Evolutionary conservation across 2,113 vertebrate genomes (phyloP), one percentile per base, ranked within the genome.

Genomic region (Chunga burmeisteri): DNA sequence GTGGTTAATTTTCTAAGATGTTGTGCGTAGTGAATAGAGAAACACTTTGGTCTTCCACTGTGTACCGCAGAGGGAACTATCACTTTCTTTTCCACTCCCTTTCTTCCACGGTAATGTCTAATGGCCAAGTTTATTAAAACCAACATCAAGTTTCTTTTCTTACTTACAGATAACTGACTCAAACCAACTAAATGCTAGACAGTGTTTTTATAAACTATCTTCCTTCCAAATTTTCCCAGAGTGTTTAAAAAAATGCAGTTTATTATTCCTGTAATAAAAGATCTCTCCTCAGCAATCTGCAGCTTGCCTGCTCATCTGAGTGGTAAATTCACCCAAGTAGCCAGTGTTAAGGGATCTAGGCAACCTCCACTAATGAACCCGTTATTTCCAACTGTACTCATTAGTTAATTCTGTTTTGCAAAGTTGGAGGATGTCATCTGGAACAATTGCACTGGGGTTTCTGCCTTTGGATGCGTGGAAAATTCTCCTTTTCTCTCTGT

Each of bases 121-220:
- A 42, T 21, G 38, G 80, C 90, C 93, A 83, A 86, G 80, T 72
- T 94, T 92, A 85, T 91, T 73, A 79, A 94, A 96, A 95, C 73
- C 70, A 92, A 27, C 62, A 20, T 40, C 71, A 22, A 58, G 49
- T 93, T 96, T 71, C 88, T 90, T 74, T 52, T 84, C 65, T 56
- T 72, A 20, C 90, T 78, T 47, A 63, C 72, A 56, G 42, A 44
- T 67, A 77, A 67, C 66, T 89, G 89, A 91, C 0, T 13, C 32
- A 95, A 71, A 72, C 2, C 73, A 83, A 73, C 62, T 52, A 34
- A 87, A 86, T 23, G 11, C 58, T 50, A 25, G 44, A 1, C 40
- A 32, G 16, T 40, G 66, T 7, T 92, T 86, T 72, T 62, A 82
- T 90, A 94, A 95, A 91, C 86, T 30, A 2, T 91, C 80, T 82